Evolutionary conservation across 2,113 vertebrate species (phyloP), one percentile per base, ranked within the genome.

Genomic region (Cinclus cinclus): DNA sequence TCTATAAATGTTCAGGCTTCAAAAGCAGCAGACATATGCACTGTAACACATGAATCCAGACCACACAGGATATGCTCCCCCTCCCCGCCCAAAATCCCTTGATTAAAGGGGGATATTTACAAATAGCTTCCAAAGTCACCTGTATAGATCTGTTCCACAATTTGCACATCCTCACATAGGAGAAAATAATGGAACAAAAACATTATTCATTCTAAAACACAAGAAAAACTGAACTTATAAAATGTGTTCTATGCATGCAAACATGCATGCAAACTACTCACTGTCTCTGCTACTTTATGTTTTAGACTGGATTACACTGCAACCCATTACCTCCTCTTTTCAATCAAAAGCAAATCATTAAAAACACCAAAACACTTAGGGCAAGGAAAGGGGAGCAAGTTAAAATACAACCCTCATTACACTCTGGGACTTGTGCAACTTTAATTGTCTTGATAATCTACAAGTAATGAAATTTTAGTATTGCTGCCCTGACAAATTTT

Each of bases 71-170:
- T 31, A 11, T 21, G 16, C 11, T 56, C 4, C 35, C 25, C 12
- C 1, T 0, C 1, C 0, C 12, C 1, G 0, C 1, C 0, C 4
- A 5, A 46, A 41, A 69, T 15, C 24, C n/a, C 30, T 52, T 52
- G n/a, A 71, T 37, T 70, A 68, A 75, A 56, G 7, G 4, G 16
- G 10, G 3, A n/a, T 63, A 41, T 56, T 83, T 75, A 84, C 9
- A 71, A 86, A 78, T 9, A 62, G 15, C 16, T 81, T 91, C 64
- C 74, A 20, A 81, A 53, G 10, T n/a, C 64, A 83, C 10, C 44
- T 35, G 9, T 20, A 42, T 13, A 58, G 30, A 63, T 56, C 28
- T 60, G 13, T 47, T 63, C 52, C 31, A 86, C 3, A 2, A 75
- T 56, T 75, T 87, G n/a, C 7, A 4, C 50, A 59, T 59, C 9